Conservation (phyloP, 2,113 vertebrate species). For the Copsychus sechellarum region DNA sequence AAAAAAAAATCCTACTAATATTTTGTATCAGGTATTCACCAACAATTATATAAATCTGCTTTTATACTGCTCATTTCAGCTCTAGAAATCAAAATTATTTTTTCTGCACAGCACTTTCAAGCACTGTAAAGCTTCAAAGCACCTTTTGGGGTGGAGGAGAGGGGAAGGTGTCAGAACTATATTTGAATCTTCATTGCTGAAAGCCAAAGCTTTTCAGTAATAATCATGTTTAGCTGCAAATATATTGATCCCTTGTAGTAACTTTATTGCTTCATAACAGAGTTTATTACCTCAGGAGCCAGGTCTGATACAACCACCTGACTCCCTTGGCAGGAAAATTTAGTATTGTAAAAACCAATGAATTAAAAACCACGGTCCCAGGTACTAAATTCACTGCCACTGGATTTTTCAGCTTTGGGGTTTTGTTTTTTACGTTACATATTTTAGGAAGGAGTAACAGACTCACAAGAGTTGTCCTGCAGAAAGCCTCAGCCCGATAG, state of each 20-base stretch:
- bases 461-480: background rate
- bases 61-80: background rate
- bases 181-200: background rate
- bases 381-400: background rate
- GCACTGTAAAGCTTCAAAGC: background rate
- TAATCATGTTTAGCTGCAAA: background rate
- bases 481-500: background rate
- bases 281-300: background rate
- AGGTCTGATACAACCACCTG: background rate
- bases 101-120: background rate
- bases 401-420: background rate
- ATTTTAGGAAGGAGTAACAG: background rate
- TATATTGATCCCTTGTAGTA: background rate
- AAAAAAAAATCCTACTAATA: background rate
- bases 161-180: background rate
- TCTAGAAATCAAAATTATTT: background rate
- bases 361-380: background rate
- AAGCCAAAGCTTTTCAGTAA: background rate
- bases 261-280: background rate
- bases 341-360: background rate
- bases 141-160: fast-evolving
- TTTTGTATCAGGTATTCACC: background rate
- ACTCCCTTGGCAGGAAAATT: background rate
- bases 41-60: background rate
- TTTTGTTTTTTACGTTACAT: background rate